Conservation (phyloP, 2,797 vertebrate genomes). For the Pseudochirops corinnae region DNA sequence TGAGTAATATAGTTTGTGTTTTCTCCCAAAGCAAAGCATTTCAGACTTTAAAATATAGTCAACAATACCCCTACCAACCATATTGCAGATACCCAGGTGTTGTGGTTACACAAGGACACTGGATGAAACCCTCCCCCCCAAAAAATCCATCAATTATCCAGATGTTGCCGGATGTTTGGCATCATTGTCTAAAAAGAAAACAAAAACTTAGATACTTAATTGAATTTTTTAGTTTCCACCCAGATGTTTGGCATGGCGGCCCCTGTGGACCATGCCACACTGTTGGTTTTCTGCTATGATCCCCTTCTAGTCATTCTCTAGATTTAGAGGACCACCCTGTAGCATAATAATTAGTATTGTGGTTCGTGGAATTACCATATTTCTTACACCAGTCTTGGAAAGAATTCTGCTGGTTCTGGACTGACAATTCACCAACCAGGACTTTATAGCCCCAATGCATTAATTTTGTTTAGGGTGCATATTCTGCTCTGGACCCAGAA, state of each 20-base stretch:
- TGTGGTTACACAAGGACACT: not conserved
- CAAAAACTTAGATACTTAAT: not conserved
- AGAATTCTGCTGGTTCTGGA: not conserved
- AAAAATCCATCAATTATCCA: not conserved
- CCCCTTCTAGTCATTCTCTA: not conserved
- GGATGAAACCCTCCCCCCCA: not conserved
- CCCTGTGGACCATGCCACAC: not conserved
- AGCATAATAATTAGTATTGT: not conserved
- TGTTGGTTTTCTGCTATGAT: not conserved
- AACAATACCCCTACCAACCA: not conserved
- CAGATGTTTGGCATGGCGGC: conserved; percentile 9
- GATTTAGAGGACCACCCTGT: not conserved
- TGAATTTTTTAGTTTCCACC: not conserved
- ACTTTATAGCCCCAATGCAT: not conserved
- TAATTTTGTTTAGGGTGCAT: not conserved
- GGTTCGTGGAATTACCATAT: not conserved
- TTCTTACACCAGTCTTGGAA: not conserved
- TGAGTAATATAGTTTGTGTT: not conserved
- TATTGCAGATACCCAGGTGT: not conserved
- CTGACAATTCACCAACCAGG: not conserved
- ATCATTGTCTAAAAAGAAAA: not conserved
- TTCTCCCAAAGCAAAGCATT: not conserved
- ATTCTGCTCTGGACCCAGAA: not conserved
- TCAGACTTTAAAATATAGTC: not conserved
- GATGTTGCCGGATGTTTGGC: not conserved